Conservation (phyloP, 2,797 vertebrate species). For the Myotis myotis region DNA sequence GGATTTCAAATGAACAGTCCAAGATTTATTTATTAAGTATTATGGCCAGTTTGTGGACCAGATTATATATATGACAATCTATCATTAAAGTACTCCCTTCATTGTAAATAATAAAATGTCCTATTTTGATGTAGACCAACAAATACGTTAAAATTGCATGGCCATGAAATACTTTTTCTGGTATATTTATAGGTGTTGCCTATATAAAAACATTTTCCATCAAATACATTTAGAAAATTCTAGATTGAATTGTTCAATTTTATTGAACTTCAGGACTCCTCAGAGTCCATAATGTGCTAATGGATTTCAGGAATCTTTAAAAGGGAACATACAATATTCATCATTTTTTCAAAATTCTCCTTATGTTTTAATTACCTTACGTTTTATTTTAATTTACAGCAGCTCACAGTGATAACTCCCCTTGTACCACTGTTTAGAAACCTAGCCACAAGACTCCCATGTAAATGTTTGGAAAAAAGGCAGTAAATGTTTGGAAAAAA, state of each 20-base stretch:
- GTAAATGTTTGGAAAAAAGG: neutral
- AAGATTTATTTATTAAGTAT: slow-evolving; percentile 55
- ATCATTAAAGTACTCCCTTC: neutral
- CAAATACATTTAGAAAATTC: slow-evolving; percentile 37
- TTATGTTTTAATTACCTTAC: slow-evolving; percentile 31
- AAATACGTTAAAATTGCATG: slow-evolving; percentile 33
- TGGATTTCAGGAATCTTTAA: slow-evolving; percentile 42
- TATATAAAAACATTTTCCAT: neutral
- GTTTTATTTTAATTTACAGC: neutral
- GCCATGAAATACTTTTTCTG: neutral
- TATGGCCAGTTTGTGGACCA: neutral
- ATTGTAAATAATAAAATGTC: slow-evolving; percentile 15
- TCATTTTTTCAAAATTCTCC: neutral
- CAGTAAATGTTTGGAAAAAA: neutral
- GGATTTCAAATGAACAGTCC: slow-evolving; percentile 16
- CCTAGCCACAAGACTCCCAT: neutral
- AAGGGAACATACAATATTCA: neutral
- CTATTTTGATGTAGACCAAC: slow-evolving; percentile 5
- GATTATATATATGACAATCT: slow-evolving; percentile 33
- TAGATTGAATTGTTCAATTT: neutral
- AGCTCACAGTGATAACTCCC: neutral
- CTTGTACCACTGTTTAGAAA: neutral
- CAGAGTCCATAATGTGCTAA: neutral
- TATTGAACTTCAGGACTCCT: neutral
- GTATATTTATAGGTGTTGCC: neutral